Evolutionary conservation across 2,797 vertebrate genomes (phyloP), one percentile per base, ranked within the genome.

Genomic region (Anabas testudineus): DNA sequence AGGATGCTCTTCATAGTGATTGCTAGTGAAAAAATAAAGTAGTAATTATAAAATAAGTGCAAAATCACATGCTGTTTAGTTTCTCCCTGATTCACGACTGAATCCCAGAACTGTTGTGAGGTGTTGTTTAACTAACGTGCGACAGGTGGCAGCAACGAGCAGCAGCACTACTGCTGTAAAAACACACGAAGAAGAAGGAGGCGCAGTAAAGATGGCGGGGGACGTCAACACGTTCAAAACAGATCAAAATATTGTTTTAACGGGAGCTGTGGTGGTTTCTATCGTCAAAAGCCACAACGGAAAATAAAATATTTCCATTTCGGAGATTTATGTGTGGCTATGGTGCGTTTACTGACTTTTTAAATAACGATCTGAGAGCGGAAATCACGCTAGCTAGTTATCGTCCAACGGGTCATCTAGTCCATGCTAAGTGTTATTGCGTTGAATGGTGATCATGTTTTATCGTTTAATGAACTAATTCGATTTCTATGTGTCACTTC

Each of bases 241-340:
- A 64, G 86, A 89, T 46, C 68, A 82, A 74, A 87, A 85, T 36
- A 82, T 48, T 71, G 73, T 90, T 54, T 77, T 93, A 53, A 87
- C 90, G 37, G 93, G 91, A 68, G 89, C 91, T 74, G 85, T 92
- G 18, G 96, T 96, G 57, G 93, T 94, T 74, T 93, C 97, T 48
- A 96, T 92, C 42, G 95, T 96, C 56, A 96, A 95, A 90, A 96
- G 95, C 52, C 96, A 95, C 7, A 95, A 96, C 73, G 95, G 96
- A 79, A 96, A 95, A 86, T 94, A 96, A 83, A 94, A 95, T 79
- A 95, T 96, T 46, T 90, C 94, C 30, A 94, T 96, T 74, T 91
- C 89, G 13, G 95, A 95, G 92, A 94, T 60, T 93, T 93, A 36
- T 95, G 95, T 42, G 96, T 96, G 78, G 88, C 91, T 46, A 94